A percentile compares a stretch with the other conserved stretches of the same genome.
These are phyloP conservation scores for Eurytoma californica DNA, from an alignment of 2,888 invertebrate genomes.

Conservation along the genomic window DNA sequence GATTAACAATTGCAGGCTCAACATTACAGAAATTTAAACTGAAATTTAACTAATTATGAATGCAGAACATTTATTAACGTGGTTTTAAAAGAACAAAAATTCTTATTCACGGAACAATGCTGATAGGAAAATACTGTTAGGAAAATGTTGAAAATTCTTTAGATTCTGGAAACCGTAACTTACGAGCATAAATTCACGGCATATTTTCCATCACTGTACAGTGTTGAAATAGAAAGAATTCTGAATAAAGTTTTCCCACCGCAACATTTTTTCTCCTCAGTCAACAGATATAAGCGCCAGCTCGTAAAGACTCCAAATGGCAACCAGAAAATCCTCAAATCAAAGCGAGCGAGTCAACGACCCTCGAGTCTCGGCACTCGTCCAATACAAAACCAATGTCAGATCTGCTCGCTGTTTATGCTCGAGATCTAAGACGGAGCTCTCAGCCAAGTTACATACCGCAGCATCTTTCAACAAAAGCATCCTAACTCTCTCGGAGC, in stretches of 20 bases:
- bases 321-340: no score
- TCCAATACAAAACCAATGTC: slow-evolving; percentile 31
- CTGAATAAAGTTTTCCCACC: no score
- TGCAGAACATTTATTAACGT: no score
- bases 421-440: neutral
- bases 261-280: no score
- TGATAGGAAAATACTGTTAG: slow-evolving; percentile 12
- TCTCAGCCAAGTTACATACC: slow-evolving; percentile 36
- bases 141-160: slow-evolving; percentile 33
- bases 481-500: neutral
- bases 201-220: neutral
- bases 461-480: neutral
- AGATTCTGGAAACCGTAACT: slow-evolving; percentile 25
- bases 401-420: slow-evolving; percentile 24
- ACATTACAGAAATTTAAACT: no score
- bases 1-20: no score
- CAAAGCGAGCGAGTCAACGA: no score
- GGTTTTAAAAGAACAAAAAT: slow-evolving; percentile 3
- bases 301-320: no score
- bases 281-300: no score
- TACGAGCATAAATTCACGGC: slow-evolving; percentile 1
- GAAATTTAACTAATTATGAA: no score
- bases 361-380: slow-evolving; percentile 19
- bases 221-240: no score
- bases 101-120: slow-evolving; percentile 1